Evolutionary conservation across 2,888 invertebrate species (phyloP), one percentile per base, ranked within the genome.

Genomic region (Spodoptera littoralis): DNA sequence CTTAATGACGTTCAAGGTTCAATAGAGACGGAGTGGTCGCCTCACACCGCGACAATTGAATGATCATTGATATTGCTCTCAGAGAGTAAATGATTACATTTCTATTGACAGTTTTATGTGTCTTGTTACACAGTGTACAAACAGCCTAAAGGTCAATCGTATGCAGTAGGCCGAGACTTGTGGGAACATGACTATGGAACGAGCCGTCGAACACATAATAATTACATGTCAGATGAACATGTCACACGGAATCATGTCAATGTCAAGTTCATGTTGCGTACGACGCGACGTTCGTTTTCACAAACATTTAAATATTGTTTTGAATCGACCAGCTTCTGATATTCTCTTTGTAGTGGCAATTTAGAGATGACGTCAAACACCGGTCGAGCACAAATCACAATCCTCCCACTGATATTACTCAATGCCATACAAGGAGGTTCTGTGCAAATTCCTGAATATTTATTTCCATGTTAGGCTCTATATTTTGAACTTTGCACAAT

Each of bases 181-280:
- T 77, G 78, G 60, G 70, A 71, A 72, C 72, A 73, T 67, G 77
- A 77, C 70, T 82, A 78, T 73, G 73, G 77, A 83, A 79, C 64
- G 59, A 73, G 55, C 42, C 45, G 62, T 67, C 51, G 54, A 61
- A 74, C 68, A 76, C 57, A 46, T 49, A 36, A 36, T 8, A 36
- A 36, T 36, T 36, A 36, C 9, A 45, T 44, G 72, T 84, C 84
- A 80, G 65, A 72, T 62, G 55, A 56, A 71, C 76, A 80, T 73
- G 81, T 76, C 75, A 73, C 65, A 74, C 79, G 73, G 65, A 82
- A 81, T 75, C 79, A 81, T 85, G 86, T 86, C 88, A 89, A 88
- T 89, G 89, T 89, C 90, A 85, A 85, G 85, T 79, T 69, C 79
- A 78, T 49, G 44, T 50, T 41, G 42, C 57, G 43, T 70, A 51